Conservation (phyloP, 2,113 vertebrate species). For the Fulmarus glacialis region DNA sequence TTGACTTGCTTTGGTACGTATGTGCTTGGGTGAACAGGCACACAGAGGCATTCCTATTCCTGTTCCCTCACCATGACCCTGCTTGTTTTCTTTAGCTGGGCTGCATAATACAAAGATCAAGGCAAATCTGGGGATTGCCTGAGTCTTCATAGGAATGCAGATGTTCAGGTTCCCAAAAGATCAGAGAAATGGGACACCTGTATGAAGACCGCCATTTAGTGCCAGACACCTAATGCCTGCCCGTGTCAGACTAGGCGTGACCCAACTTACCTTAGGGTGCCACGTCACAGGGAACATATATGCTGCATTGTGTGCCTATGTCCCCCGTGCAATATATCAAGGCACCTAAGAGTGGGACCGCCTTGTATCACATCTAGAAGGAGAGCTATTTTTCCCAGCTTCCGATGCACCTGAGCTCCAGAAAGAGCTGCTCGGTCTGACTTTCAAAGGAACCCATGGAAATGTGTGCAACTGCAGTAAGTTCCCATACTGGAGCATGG, state of each 20-base stretch:
- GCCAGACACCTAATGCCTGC: neutral
- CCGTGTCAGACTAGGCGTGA: neutral
- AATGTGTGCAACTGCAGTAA: neutral
- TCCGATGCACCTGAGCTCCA: neutral
- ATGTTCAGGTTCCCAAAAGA: neutral
- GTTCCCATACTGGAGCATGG: neutral
- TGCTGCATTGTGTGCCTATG: accelerated
- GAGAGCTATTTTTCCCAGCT: neutral
- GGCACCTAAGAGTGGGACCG: neutral
- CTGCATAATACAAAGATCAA: neutral
- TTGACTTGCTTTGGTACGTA: neutral
- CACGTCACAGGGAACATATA: neutral
- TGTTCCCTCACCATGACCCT: neutral
- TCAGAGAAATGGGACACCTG: accelerated
- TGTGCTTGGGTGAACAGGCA: neutral
- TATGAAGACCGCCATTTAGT: neutral
- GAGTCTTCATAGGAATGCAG: neutral
- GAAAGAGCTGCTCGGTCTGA: neutral
- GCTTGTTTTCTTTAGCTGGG: neutral
- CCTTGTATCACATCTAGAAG: neutral
- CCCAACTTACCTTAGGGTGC: neutral
- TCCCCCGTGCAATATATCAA: neutral
- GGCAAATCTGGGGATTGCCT: neutral
- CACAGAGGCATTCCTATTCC: neutral
- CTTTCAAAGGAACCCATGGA: neutral